Evolutionary conservation across 1,140 invertebrate genomes (phyloP).

Genomic region (Pachyrhynchus sulphureomaculatus): DNA sequence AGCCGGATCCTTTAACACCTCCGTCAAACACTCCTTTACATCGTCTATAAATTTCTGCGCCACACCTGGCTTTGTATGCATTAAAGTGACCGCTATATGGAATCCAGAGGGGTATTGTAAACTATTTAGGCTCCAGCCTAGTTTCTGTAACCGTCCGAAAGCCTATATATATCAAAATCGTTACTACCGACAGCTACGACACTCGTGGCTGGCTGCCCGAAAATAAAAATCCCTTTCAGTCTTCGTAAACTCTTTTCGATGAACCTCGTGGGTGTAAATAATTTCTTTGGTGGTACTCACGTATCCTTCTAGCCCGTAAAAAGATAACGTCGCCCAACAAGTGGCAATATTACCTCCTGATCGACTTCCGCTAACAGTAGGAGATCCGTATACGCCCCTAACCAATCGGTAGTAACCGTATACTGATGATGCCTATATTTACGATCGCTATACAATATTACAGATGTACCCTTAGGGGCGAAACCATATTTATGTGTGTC

Average conservation of each 20-base stretch:
- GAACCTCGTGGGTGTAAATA: conserved; percentile 74
- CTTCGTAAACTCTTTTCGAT: conserved; percentile 77
- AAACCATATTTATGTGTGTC: conserved; percentile 99
- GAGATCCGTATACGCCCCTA: conserved; percentile 97
- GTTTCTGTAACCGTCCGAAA: conserved; percentile 76
- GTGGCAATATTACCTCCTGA: conserved; percentile 88
- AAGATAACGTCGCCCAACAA: conserved; percentile 95
- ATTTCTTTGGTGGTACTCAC: conserved; percentile 83
- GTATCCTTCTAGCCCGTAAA: conserved; percentile 87
- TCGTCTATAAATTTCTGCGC: conserved; percentile 87
- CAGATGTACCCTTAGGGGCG: conserved; percentile 96
- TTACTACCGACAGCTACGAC: conserved; percentile 90
- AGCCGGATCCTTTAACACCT: conserved; percentile 70
- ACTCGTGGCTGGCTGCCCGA: conserved; percentile 86
- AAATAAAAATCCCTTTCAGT: conserved; percentile 83
- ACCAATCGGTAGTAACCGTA: conserved; percentile 94
- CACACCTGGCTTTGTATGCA: conserved; percentile 84
- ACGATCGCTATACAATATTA: conserved; percentile 81
- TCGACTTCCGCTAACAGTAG: conserved; percentile 86
- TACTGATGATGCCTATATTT: conserved; percentile 77
- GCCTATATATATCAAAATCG: conserved; percentile 87
- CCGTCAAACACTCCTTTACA: conserved; percentile 61
- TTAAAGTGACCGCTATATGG: conserved; percentile 90
- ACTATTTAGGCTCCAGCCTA: conserved; percentile 92
- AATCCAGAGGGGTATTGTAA: conserved; percentile 93